These are phyloP conservation scores for Callionymus lyra DNA, from an alignment of 2,113 vertebrate genomes.

Conservation along the genomic window DNA sequence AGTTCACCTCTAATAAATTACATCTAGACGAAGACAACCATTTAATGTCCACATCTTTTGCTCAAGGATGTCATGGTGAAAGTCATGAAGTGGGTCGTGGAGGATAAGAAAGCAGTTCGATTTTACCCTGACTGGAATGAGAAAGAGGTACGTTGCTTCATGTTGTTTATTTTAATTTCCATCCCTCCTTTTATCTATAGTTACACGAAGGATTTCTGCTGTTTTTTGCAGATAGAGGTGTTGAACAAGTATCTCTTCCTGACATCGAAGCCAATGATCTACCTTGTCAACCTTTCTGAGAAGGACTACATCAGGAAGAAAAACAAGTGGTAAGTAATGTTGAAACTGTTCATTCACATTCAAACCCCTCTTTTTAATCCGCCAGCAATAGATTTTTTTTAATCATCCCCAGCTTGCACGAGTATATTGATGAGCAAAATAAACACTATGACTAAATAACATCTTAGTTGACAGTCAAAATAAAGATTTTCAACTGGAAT, in stretches of 20 bases:
- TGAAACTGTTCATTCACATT: too few species aligned
- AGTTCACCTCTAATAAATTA: too few species aligned
- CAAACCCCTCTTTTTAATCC: too few species aligned
- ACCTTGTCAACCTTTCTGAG: slow-evolving; percentile 95
- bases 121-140: slow-evolving; percentile 96
- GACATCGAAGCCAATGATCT: slow-evolving; percentile 98
- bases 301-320: slow-evolving; percentile 97
- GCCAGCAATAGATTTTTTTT: too few species aligned
- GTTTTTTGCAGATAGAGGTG: slow-evolving; percentile 79
- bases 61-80: slow-evolving; percentile 92
- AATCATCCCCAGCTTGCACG: too few species aligned
- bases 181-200: neutral
- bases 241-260: slow-evolving; percentile 96
- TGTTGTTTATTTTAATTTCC: neutral
- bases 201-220: neutral
- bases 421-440: too few species aligned
- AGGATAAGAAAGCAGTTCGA: slow-evolving; percentile 91
- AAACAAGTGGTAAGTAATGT: slow-evolving; percentile 93
- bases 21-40: too few species aligned
- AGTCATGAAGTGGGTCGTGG: slow-evolving; percentile 88
- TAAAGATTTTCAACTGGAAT: too few species aligned
- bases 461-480: too few species aligned
- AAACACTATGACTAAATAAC: too few species aligned
- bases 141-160: slow-evolving; percentile 78
- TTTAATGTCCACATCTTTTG: slow-evolving; percentile 18